Percentiles rank a stretch among this genome's conserved stretches.
Conservation (phyloP, 1,140 invertebrate species). For the Muscidifurax raptorellus region DNA sequence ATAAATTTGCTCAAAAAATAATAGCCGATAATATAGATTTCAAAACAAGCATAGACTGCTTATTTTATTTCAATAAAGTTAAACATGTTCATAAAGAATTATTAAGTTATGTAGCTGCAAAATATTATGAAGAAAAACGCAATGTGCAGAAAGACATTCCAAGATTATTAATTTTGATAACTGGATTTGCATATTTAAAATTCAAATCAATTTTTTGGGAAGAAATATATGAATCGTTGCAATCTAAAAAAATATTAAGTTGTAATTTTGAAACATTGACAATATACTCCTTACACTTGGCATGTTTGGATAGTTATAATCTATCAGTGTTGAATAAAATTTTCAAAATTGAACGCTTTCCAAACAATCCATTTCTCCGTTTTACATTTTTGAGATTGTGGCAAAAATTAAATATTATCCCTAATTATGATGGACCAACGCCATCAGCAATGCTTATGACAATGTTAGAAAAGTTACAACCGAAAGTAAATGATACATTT, state of each 20-base stretch:
- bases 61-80: not conserved
- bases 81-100: not conserved
- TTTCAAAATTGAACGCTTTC: too few relatives aligned
- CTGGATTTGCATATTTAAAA: too few relatives aligned
- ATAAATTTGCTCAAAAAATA: too few relatives aligned
- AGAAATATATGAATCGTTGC: too few relatives aligned
- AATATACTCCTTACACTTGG: too few relatives aligned
- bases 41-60: too few relatives aligned
- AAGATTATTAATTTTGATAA: too few relatives aligned
- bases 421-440: slow-evolving; percentile 2
- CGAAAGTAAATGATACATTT: not conserved
- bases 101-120: not conserved
- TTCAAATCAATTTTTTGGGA: too few relatives aligned
- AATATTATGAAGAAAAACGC: not conserved
- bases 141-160: not conserved
- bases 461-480: not conserved
- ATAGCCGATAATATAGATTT: not conserved
- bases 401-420: slow-evolving; percentile 5
- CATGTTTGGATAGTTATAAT: too few relatives aligned
- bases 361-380: not conserved
- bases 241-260: too few relatives aligned
- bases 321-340: too few relatives aligned
- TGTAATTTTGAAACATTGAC: too few relatives aligned
- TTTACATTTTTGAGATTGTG: not conserved
- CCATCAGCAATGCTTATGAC: not conserved